These are phyloP conservation scores for Meteorus cinctellus DNA, from an alignment of 2,888 invertebrate species.

Conservation along the genomic window DNA sequence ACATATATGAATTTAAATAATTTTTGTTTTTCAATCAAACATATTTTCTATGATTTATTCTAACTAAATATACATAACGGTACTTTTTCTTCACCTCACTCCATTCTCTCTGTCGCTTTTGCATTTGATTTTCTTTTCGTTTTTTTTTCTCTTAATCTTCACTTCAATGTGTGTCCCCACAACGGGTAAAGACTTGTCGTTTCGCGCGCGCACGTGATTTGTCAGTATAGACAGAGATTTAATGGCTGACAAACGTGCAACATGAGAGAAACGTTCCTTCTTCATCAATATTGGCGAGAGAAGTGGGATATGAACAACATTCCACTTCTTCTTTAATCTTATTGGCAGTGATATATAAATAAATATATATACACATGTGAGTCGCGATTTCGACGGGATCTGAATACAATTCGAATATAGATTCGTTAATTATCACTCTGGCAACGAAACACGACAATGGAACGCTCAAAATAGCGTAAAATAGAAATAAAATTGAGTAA, in stretches of 20 bases:
- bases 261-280: conserved; percentile 48
- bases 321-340: neutral
- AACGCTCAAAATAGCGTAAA: no score
- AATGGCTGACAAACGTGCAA: conserved; percentile 56
- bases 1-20: conserved; percentile 1
- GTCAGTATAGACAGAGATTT: conserved; percentile 58
- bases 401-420: no score
- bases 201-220: conserved; percentile 50
- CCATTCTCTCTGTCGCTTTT: neutral
- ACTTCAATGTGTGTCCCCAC: conserved; percentile 29
- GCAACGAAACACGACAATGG: no score
- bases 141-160: neutral
- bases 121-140: neutral
- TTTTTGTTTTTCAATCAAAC: neutral
- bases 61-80: conserved; percentile 31
- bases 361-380: neutral
- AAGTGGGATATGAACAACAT: neutral
- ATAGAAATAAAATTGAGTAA: no score
- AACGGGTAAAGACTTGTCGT: conserved; percentile 17
- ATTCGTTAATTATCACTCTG: no score
- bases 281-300: conserved; percentile 41
- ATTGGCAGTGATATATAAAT: conserved; percentile 20
- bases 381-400: neutral
- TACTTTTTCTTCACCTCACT: neutral
- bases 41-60: conserved; percentile 9